Base-by-base conservation (phyloP, 2,888 invertebrate genomes). In the Conchocele bisecta region DNA sequence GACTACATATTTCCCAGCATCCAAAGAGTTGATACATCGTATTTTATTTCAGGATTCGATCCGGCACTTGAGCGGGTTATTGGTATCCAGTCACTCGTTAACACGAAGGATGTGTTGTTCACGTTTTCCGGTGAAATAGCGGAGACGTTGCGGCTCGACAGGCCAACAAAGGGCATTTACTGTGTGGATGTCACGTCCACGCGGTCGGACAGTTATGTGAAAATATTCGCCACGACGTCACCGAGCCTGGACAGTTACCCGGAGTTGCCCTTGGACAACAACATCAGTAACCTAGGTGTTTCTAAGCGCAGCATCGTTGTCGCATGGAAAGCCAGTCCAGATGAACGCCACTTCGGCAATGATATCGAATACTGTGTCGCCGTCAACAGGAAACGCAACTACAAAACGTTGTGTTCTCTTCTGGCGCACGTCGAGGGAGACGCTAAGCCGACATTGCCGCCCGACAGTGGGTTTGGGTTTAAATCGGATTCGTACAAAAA, bases 361-460 rank as follows among this genome's bases (percentile, higher is more conserved):
- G 70, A 79, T 33, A 79, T 83, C 17, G 84, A 89, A 73, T 93
- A 93, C 84, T 93, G 93, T 83, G 87, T 93, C 22, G 92, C 93
- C 17, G 90, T 93, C 35, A 93, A 92, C 85, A 90, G 91, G 1
- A 85, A 91, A 69, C 48, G 70, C n/a, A 70, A 63, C 37, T 82
- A 73, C 41, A 66, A 89, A 11, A 92, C 93, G 0, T 87, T 93
- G 35, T 93, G 93, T 84, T 92, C 92, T 22, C 93, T 93, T 1
- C 85, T 91, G 72, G 89, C 91, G 0, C 90, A 91, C 57, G 81
- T 86, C 24, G 82, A 85, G 42, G 91, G 91, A 4, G 91, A 89
- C 51, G 74, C 82, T 9, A 83, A 84, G 9, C 88, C 89, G 0
- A 89, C 84, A 4, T 71, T 85, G 31, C 86, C 88, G 2, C 80